Conservation (phyloP, 2,888 invertebrate genomes). For the Crepidodera aurea region DNA sequence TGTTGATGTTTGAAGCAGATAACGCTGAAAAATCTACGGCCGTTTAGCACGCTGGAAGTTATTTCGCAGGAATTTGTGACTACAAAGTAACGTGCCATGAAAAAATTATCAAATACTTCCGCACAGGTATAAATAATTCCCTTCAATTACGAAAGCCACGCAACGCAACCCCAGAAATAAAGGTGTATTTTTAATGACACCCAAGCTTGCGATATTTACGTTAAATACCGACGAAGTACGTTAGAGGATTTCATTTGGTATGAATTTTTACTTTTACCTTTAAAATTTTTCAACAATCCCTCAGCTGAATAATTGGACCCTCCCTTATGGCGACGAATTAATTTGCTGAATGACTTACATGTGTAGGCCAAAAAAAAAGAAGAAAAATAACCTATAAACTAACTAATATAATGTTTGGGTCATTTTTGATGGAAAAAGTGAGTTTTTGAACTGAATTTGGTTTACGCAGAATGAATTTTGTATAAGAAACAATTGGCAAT, state of each 20-base stretch:
- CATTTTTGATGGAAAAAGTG: too few relatives aligned
- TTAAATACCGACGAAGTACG: not conserved
- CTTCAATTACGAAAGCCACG: slow-evolving; percentile 3
- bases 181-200: slow-evolving; percentile 31
- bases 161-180: not conserved
- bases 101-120: not conserved
- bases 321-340: too few relatives aligned
- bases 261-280: too few relatives aligned
- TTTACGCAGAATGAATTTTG: too few relatives aligned
- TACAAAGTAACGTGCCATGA: not conserved
- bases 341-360: too few relatives aligned
- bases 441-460: too few relatives aligned
- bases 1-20: not conserved
- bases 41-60: not conserved
- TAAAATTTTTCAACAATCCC: too few relatives aligned
- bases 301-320: too few relatives aligned
- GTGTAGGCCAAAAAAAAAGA: too few relatives aligned
- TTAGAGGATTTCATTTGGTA: not conserved
- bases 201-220: slow-evolving; percentile 12
- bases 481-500: too few relatives aligned
- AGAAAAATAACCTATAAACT: too few relatives aligned
- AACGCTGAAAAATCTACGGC: not conserved
- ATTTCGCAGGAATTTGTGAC: not conserved
- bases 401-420: too few relatives aligned
- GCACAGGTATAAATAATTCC: not conserved